A percentile compares a stretch with the other conserved stretches of the same genome.
Evolutionary conservation across 2,888 invertebrate species (phyloP).

Genomic region (Lasioglossum oenotherae): DNA sequence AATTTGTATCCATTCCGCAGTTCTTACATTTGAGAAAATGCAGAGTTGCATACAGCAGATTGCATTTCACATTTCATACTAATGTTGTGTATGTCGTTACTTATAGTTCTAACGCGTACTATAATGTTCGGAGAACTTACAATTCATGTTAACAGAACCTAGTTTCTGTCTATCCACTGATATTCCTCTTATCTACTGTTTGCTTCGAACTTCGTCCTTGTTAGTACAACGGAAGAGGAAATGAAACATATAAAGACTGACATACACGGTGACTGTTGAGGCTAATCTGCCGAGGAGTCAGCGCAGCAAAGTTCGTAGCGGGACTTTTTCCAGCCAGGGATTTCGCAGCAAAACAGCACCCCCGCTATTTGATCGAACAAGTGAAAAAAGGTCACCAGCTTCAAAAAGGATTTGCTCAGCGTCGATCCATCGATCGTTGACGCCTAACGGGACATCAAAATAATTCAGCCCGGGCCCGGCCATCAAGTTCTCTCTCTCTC

Average conservation of each 20-base stretch:
- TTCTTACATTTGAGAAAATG: background rate
- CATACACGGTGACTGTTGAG: background rate
- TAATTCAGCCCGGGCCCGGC: slow-evolving; percentile 20
- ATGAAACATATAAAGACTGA: slow-evolving; percentile 14
- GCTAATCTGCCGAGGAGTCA: background rate
- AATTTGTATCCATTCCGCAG: background rate
- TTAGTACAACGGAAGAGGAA: slow-evolving; percentile 39
- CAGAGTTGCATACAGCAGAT: background rate
- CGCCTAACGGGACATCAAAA: slow-evolving; percentile 59
- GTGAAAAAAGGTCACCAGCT: background rate
- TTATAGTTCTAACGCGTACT: no score
- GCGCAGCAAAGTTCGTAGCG: background rate
- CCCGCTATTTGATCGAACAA: background rate
- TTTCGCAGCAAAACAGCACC: background rate
- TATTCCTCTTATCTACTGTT: slow-evolving; percentile 38
- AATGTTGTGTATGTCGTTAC: no score
- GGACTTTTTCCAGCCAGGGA: background rate
- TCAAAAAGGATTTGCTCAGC: slow-evolving; percentile 20
- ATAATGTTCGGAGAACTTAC: no score
- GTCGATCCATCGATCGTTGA: slow-evolving; percentile 60
- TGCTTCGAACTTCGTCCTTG: slow-evolving; percentile 13
- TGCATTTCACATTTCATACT: background rate
- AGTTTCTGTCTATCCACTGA: background rate
- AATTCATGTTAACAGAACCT: background rate
- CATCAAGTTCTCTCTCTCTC: background rate